Conservation (phyloP, 2,113 vertebrate species). For the Oreochromis niloticus region DNA sequence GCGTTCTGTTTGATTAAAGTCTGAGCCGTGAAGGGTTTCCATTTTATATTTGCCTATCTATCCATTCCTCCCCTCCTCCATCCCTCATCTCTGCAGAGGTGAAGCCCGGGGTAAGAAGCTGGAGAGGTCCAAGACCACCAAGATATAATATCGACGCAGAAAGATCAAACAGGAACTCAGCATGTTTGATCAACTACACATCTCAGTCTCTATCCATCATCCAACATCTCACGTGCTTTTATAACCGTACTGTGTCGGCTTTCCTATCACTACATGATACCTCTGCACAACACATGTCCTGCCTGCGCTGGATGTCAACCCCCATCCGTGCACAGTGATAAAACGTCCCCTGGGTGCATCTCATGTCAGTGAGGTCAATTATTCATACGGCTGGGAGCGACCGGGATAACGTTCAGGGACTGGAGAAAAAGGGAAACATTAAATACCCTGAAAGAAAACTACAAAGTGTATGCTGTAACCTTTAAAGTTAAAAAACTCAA, state of each 20-base stretch:
- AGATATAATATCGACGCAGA: background rate
- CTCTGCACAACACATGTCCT: conserved; percentile 17
- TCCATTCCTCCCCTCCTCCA: background rate
- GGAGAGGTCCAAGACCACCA: background rate
- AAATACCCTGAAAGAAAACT: background rate
- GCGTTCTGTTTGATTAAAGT: background rate
- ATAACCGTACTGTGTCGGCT: background rate
- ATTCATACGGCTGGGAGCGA: conserved; percentile 28
- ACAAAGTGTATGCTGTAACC: background rate
- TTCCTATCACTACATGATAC: background rate
- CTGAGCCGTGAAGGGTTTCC: background rate
- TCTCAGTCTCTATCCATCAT: background rate
- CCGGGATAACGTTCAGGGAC: background rate
- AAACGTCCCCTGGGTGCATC: conserved; percentile 23
- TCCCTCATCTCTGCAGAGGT: background rate
- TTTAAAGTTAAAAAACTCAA: background rate
- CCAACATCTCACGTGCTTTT: background rate
- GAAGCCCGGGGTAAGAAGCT: background rate
- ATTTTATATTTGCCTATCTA: background rate
- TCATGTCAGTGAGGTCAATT: conserved; percentile 42
- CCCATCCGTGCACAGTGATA: conserved; percentile 10
- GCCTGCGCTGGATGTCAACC: conserved; percentile 11
- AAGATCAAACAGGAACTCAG: background rate
- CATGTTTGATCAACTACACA: background rate
- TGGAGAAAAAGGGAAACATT: background rate